phyloP scores from a whole-genome alignment of 2,113 vertebrate genomes.

The Hippopotamus amphibius region DNA sequence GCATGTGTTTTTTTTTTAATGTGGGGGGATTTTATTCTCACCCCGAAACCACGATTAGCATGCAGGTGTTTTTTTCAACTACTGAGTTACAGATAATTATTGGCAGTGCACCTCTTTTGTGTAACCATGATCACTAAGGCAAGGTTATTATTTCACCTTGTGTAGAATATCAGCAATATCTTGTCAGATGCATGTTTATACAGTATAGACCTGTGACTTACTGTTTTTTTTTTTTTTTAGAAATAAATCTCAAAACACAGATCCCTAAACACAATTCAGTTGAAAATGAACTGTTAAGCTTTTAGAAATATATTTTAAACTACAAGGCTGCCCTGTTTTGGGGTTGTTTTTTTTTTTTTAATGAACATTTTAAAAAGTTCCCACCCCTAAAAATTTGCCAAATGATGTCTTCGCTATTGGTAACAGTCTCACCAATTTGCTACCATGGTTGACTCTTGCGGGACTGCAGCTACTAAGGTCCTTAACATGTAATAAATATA shows the following conservation, averaged over 20 bases:
- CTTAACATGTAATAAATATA: conserved; percentile 38
- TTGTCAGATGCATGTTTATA: conserved; percentile 82
- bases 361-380: conserved; percentile 88
- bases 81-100: conserved; percentile 81
- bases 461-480: conserved; percentile 70
- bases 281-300: conserved; percentile 85
- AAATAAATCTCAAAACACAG: conserved; percentile 81
- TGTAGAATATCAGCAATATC: conserved; percentile 81
- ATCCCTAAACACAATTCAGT: conserved; percentile 86
- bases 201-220: conserved; percentile 82
- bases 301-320: conserved; percentile 87
- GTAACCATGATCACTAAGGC: conserved; percentile 83
- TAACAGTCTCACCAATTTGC: conserved; percentile 78
- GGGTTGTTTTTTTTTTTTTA: conserved; percentile 64
- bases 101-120: conserved; percentile 85
- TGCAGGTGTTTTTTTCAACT: conserved; percentile 85
- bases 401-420: conserved; percentile 65
- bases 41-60: conserved; percentile 83
- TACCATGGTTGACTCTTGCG: conserved; percentile 65
- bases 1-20: conserved; percentile 83
- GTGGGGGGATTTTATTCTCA: conserved; percentile 70
- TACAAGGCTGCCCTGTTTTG: conserved; percentile 86
- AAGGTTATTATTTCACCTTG: conserved; percentile 83
- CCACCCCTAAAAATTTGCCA: conserved; percentile 88
- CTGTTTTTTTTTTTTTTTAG: background rate